These are phyloP conservation scores for Uloborus diversus DNA, from an alignment of 1,140 invertebrate species.

Conservation along the genomic window DNA sequence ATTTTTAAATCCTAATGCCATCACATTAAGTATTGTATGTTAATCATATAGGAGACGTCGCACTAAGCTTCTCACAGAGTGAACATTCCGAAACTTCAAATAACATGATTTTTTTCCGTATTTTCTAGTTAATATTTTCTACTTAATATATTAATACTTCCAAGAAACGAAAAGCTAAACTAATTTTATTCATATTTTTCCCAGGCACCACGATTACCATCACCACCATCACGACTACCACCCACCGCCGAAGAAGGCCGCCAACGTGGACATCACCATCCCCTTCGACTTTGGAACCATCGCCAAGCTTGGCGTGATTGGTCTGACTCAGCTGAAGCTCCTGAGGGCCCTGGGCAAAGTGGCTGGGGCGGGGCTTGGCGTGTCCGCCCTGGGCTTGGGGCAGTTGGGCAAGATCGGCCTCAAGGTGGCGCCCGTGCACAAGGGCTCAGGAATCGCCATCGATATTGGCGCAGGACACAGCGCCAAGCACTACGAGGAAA, in stretches of 20 bases:
- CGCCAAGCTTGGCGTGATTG: conserved; percentile 35
- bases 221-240: conserved; percentile 30
- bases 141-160: too few relatives aligned
- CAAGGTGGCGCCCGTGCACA: neutral
- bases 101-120: too few relatives aligned
- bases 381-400: conserved; percentile 23
- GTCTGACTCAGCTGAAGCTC: conserved; percentile 32
- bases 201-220: too few relatives aligned
- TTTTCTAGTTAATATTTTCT: too few relatives aligned
- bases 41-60: too few relatives aligned
- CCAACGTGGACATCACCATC: conserved; percentile 43
- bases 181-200: too few relatives aligned
- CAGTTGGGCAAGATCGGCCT: conserved; percentile 31
- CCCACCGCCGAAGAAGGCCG: neutral
- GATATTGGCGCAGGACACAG: conserved; percentile 13
- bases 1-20: too few relatives aligned
- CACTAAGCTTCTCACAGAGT: too few relatives aligned
- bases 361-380: conserved; percentile 32
- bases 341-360: conserved; percentile 38
- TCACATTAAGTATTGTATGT: too few relatives aligned
- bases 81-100: too few relatives aligned
- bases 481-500: too few relatives aligned
- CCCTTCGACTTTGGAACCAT: conserved; percentile 37
- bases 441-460: conserved; percentile 23
- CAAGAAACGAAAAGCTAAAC: too few relatives aligned